Conservation (phyloP, 2,113 vertebrate genomes). For the Alces alces region DNA sequence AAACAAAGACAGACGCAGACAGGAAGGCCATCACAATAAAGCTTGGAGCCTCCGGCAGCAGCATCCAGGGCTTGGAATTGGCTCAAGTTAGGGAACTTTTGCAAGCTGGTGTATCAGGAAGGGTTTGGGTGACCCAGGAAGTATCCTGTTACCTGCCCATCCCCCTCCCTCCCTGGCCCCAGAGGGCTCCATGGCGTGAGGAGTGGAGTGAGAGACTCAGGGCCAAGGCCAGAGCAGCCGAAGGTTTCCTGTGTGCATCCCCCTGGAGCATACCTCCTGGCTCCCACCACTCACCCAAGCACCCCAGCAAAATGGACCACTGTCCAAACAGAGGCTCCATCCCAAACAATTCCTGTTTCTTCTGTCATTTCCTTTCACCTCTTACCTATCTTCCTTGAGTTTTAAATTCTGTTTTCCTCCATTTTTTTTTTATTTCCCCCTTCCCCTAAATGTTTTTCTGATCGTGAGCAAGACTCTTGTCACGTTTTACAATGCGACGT, state of each 20-base stretch:
- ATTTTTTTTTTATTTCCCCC: background rate
- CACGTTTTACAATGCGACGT: rapidly evolving
- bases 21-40: background rate
- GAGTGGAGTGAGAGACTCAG: background rate
- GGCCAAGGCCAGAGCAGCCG: too few relatives aligned
- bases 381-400: background rate
- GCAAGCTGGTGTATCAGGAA: background rate
- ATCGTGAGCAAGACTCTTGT: background rate
- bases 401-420: background rate
- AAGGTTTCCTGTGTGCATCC: rapidly evolving
- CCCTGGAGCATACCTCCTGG: rapidly evolving
- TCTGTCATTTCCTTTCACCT: background rate
- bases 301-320: background rate
- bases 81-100: background rate
- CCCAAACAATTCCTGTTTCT: background rate
- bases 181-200: background rate
- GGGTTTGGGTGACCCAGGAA: background rate
- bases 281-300: background rate
- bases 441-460: background rate
- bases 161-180: background rate
- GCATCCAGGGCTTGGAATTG: background rate
- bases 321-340: background rate
- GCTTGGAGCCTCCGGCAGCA: background rate
- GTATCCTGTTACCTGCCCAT: background rate
- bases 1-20: background rate